Conservation (phyloP, 2,797 vertebrate genomes). For the Tapera naevia region DNA sequence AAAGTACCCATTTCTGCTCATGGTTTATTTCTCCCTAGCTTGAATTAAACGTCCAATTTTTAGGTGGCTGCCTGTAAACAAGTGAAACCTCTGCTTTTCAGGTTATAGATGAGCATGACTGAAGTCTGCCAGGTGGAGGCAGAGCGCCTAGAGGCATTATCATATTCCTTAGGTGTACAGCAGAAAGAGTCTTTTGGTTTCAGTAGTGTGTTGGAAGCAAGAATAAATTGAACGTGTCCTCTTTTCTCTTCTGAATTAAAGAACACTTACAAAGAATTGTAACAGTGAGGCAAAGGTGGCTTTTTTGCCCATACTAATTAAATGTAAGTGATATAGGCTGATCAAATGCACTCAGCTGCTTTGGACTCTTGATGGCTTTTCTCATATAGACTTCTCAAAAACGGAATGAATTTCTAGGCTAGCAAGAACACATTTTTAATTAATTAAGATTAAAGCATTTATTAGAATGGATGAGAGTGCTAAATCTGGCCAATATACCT, state of each 20-base stretch:
- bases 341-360: not conserved
- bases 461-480: not conserved
- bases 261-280: rapidly evolving
- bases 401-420: not conserved
- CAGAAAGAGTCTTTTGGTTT: not conserved
- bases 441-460: not conserved
- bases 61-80: not conserved
- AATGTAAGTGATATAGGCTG: not conserved
- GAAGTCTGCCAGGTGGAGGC: not conserved
- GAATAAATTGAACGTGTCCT: not conserved
- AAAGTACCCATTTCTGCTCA: not conserved
- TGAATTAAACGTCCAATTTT: not conserved
- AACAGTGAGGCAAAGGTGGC: not conserved
- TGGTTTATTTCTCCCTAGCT: rapidly evolving
- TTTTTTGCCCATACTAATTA: not conserved
- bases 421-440: not conserved
- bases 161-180: too few species aligned
- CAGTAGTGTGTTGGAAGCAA: not conserved
- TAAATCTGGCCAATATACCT: not conserved
- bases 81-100: not conserved
- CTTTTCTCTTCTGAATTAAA: not conserved
- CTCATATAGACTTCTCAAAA: not conserved
- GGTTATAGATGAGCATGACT: not conserved
- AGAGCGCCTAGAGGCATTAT: not conserved
- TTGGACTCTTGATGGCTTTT: not conserved